Base-by-base conservation (phyloP, 2,797 vertebrate species). In the Sebastes minor region DNA sequence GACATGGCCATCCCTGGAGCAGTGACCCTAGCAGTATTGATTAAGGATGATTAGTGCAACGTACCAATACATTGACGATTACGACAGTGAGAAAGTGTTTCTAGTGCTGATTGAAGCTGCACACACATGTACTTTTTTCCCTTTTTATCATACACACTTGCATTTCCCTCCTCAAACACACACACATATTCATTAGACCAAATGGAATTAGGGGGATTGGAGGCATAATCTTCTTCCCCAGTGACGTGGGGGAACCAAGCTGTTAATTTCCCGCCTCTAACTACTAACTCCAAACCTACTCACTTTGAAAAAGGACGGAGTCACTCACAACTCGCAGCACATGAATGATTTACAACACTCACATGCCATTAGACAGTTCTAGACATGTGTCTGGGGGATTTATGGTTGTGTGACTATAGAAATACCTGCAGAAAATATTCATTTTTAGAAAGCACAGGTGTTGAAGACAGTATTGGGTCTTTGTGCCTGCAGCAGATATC, bases 191-290 rank as follows among this genome's bases (percentile, higher is more conserved):
- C 90, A 93, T 94, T 90, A 92, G 86, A 85, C 88, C 88, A 90
- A 94, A 92, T 94, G 86, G 93, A 93, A 94, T 94, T 94, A 93
- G 82, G 79, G 87, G 91, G 88, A 92, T 93, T 94, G 88, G 81
- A 88, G 75, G 82, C 86, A 89, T 94, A 93, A 94, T 94, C 91
- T 90, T 70, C 88, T 87, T 92, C 89, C 89, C 82, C 27, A 65
- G 88, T 53, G 82, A 84, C 88, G 84, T 83, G 85, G 76, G 75
- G 71, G 80, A 86, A 88, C 74, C 85, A 60, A 92, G 88, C 82
- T 20, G 71, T 84, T 93, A 88, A 92, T 92, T 93, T 93, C 81
- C 86, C 63, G 71, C 87, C 90, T 92, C 86, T 38, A 85, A 90
- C 85, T 83, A 73, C 78, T 56, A 72, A 78, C 81, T 88, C 64